Percentiles rank a stretch among this genome's conserved stretches.
phyloP scores from a whole-genome alignment of 1,140 invertebrate genomes.

The Subanguina moxae region DNA sequence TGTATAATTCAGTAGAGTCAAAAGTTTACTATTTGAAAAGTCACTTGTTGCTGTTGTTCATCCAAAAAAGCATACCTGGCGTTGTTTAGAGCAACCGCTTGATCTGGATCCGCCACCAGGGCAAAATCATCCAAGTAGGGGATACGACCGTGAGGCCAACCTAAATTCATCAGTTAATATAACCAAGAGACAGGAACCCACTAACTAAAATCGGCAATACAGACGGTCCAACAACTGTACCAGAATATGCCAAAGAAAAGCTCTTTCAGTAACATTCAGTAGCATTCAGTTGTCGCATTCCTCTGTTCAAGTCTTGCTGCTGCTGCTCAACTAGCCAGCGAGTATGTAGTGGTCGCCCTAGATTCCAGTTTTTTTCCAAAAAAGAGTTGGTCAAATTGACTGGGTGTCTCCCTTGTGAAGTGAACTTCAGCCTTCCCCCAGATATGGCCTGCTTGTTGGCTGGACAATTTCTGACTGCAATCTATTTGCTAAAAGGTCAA shows the following conservation, averaged over 20 bases:
- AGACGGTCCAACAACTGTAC: not conserved
- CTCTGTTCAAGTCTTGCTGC: too few species aligned
- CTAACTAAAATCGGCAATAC: not conserved
- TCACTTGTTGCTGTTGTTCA: not conserved
- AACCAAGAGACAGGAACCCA: not conserved
- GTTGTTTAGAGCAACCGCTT: conserved; percentile 43
- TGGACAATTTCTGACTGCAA: too few species aligned
- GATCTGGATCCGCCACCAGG: conserved; percentile 35
- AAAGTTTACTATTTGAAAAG: not conserved
- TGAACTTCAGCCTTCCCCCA: too few species aligned
- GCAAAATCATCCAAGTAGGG: conserved; percentile 41
- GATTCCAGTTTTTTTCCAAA: too few species aligned
- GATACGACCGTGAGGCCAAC: conserved; percentile 44
- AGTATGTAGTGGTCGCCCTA: too few species aligned
- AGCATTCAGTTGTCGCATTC: too few species aligned
- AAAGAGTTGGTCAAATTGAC: too few species aligned
- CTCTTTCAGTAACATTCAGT: conserved; percentile 5
- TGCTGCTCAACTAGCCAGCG: too few species aligned
- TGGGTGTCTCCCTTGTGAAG: too few species aligned
- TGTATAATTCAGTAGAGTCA: not conserved
- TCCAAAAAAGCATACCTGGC: conserved; percentile 46
- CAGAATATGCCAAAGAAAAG: not conserved
- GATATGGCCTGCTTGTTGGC: too few species aligned
- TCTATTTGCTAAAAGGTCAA: too few species aligned
- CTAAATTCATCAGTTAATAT: conserved; percentile 9